A percentile compares a stretch with the other conserved stretches of the same genome.
These are phyloP conservation scores for Stenodema calcarata DNA, from an alignment of 2,888 invertebrate species.

Conservation along the genomic window DNA sequence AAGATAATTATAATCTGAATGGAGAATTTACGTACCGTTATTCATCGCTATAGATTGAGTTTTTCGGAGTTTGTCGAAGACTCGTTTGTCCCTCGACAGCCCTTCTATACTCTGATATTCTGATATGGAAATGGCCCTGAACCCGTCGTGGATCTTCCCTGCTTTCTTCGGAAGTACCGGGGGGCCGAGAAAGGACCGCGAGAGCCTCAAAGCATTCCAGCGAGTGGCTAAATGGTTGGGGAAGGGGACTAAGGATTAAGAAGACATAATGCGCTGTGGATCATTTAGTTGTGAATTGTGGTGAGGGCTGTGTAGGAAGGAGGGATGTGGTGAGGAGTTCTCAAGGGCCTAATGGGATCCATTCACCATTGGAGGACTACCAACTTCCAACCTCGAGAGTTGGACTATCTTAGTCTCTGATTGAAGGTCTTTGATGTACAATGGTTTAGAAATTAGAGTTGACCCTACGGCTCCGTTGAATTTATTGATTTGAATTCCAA, in stretches of 20 bases:
- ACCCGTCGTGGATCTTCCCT: neutral
- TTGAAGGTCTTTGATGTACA: conserved; percentile 39
- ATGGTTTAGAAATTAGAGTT: conserved; percentile 38
- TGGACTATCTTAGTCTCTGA: conserved; percentile 30
- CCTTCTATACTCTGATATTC: neutral
- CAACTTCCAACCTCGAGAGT: conserved; percentile 13
- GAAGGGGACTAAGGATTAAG: neutral
- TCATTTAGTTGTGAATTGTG: conserved; percentile 24
- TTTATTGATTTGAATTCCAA: conserved; percentile 26
- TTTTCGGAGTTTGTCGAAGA: too few relatives aligned
- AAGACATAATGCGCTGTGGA: conserved; percentile 19
- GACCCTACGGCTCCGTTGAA: neutral
- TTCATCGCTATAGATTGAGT: too few relatives aligned
- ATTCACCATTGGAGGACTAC: conserved; percentile 22
- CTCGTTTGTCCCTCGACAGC: neutral
- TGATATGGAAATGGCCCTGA: neutral
- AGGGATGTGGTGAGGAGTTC: neutral
- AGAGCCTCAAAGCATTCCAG: neutral
- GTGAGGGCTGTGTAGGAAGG: neutral
- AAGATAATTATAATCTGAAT: too few relatives aligned
- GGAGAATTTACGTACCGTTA: too few relatives aligned
- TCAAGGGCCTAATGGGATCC: conserved; percentile 24
- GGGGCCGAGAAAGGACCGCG: neutral
- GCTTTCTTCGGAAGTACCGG: neutral
- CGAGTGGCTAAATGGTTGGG: neutral